Evolutionary conservation across 2,113 vertebrate genomes (phyloP).

Genomic region (Barnardius zonarius): DNA sequence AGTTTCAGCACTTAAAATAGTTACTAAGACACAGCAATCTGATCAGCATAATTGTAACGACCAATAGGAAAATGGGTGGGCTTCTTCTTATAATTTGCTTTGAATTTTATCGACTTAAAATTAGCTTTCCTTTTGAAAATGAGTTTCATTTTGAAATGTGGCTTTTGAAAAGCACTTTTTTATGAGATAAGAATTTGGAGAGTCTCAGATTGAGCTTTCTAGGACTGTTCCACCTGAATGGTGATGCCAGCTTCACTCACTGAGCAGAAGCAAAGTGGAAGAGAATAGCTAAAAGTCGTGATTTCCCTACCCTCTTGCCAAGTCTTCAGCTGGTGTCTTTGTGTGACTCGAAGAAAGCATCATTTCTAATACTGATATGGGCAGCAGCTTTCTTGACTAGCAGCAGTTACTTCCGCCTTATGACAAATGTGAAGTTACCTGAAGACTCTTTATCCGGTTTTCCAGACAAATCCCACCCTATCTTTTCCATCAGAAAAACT

Average conservation of each 20-base stretch:
- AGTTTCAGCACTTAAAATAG: not conserved
- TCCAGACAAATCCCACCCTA: not conserved
- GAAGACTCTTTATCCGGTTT: not conserved
- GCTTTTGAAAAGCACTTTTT: not conserved
- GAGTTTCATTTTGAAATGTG: not conserved
- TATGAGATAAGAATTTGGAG: not conserved
- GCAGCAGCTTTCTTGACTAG: not conserved
- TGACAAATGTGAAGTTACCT: not conserved
- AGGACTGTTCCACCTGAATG: not conserved
- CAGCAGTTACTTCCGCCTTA: not conserved
- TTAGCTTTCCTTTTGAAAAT: not conserved
- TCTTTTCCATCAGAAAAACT: not conserved
- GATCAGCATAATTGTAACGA: not conserved
- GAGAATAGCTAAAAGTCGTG: not conserved
- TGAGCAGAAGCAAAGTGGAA: not conserved
- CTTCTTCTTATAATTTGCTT: not conserved
- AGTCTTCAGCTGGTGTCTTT: not conserved
- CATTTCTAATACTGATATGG: not conserved
- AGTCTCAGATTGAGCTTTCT: not conserved
- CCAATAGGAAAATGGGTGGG: not conserved
- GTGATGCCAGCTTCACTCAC: not conserved
- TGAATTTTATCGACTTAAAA: not conserved
- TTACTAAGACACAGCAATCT: not conserved
- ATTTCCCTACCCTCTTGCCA: not conserved
- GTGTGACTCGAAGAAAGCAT: not conserved